A percentile compares a stretch with the other conserved stretches of the same genome.
Evolutionary conservation across 2,113 vertebrate genomes (phyloP).

Genomic region (Ochotona princeps): DNA sequence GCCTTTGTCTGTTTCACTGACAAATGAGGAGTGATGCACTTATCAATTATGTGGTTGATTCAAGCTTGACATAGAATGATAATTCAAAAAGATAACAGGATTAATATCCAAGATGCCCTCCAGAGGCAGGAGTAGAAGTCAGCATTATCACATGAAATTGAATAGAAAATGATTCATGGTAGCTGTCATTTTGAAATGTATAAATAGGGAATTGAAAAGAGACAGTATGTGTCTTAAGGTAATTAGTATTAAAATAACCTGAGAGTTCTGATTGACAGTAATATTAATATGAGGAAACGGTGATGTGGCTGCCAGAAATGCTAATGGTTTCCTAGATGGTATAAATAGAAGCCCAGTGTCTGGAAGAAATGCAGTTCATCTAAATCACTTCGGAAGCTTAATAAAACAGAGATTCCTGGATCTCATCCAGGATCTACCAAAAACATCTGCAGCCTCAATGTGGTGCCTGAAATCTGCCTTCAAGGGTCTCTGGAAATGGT

Average conservation of each 20-base stretch:
- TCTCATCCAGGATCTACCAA: background rate
- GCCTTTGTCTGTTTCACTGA: background rate
- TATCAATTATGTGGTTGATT: background rate
- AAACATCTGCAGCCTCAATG: background rate
- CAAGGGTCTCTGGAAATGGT: background rate
- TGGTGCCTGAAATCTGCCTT: background rate
- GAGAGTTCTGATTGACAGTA: background rate
- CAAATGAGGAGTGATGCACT: background rate
- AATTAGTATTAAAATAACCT: slow-evolving; percentile 1
- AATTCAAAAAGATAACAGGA: background rate
- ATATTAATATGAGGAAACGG: background rate
- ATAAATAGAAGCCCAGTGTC: slow-evolving; percentile 33
- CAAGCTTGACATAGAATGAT: background rate
- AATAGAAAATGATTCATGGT: background rate
- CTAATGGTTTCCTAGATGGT: slow-evolving; percentile 1
- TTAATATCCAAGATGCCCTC: background rate
- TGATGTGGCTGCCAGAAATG: slow-evolving; percentile 22
- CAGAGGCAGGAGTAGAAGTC: background rate
- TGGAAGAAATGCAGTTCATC: background rate
- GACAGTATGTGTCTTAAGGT: background rate
- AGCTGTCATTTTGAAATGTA: background rate
- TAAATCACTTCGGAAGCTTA: background rate
- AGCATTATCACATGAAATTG: background rate
- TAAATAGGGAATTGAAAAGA: background rate
- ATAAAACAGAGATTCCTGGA: background rate